phyloP scores from a whole-genome alignment of 2,113 vertebrate genomes.

The Sclerurus mexicanus region DNA sequence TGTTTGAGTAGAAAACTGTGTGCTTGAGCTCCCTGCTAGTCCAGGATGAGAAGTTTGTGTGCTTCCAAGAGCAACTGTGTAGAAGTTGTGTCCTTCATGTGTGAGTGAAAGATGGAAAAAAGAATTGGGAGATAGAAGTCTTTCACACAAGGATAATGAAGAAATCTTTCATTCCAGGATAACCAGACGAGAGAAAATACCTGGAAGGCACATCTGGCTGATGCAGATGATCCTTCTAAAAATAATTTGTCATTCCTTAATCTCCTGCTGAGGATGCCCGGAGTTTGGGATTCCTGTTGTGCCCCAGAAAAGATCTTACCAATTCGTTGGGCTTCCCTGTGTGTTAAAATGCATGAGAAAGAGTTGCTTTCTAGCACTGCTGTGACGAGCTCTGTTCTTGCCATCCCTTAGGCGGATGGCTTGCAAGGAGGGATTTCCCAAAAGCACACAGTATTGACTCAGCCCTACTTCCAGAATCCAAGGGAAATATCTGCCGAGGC shows the following conservation, averaged over 20 bases:
- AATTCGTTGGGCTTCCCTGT: not conserved
- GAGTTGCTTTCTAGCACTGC: not conserved
- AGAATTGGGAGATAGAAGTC: not conserved
- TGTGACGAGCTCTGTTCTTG: not conserved
- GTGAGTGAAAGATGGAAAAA: not conserved
- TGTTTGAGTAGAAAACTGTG: not conserved
- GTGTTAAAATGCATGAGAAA: not conserved
- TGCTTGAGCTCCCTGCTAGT: not conserved
- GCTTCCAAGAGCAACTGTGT: not conserved
- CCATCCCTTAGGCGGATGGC: not conserved
- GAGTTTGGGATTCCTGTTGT: not conserved
- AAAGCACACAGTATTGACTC: constrained; percentile 8
- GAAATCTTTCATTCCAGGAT: not conserved
- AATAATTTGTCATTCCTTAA: not conserved
- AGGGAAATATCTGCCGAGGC: not conserved
- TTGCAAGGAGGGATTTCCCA: not conserved
- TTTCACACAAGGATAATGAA: not conserved
- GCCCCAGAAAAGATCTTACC: not conserved
- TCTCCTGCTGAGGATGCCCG: not conserved
- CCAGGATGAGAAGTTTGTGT: not conserved
- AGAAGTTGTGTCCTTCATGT: not conserved
- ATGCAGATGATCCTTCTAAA: not conserved
- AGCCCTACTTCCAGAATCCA: not conserved
- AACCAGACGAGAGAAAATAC: not conserved
- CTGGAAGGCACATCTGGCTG: not conserved